Evolutionary conservation across 1,140 invertebrate genomes (phyloP).

Genomic region (Bombus superbus): DNA sequence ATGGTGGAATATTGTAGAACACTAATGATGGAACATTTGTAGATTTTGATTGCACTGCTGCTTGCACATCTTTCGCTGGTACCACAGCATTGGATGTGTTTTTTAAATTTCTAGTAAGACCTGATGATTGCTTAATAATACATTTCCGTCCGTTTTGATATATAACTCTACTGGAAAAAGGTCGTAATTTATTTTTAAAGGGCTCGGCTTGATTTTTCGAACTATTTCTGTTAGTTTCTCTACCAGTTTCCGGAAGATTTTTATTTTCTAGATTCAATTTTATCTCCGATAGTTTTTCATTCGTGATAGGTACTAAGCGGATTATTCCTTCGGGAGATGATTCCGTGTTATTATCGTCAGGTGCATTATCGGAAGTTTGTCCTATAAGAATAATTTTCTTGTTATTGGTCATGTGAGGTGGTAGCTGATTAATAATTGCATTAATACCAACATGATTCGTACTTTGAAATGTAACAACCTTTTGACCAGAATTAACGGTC

Average conservation of each 20-base stretch:
- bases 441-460: constrained; percentile 66
- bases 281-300: background rate
- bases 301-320: background rate
- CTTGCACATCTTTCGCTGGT: background rate
- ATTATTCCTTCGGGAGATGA: background rate
- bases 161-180: constrained; percentile 45
- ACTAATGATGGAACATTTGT: background rate
- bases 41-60: background rate
- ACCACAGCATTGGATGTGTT: background rate
- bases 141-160: constrained; percentile 67
- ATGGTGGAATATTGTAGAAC: constrained; percentile 2
- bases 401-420: constrained; percentile 63
- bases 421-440: constrained; percentile 69
- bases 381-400: constrained; percentile 72
- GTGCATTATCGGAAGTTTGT: constrained; percentile 54
- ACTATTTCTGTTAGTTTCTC: background rate
- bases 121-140: constrained; percentile 48
- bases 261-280: background rate
- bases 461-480: constrained; percentile 68
- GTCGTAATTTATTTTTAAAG: background rate
- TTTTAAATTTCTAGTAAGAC: background rate
- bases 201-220: background rate
- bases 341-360: constrained; percentile 2
- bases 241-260: background rate
- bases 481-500: constrained; percentile 58